Percentiles rank a stretch among this genome's conserved stretches.
phyloP scores from a whole-genome alignment of 2,113 vertebrate genomes.

The Nicator chloris region DNA sequence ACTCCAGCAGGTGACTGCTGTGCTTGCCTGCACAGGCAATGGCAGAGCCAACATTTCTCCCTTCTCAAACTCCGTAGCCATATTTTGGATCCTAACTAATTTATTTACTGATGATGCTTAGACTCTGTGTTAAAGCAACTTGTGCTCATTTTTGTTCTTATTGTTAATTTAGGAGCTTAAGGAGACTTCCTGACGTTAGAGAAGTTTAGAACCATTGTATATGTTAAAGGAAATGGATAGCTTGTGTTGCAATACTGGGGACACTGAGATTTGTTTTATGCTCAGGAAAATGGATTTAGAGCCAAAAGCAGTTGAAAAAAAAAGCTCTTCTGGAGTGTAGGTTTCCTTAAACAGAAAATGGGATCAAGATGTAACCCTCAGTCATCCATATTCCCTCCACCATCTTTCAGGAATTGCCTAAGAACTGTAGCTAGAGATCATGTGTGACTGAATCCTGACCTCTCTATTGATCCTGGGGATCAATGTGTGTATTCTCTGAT shows the following conservation, averaged over 20 bases:
- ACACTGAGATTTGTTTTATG: background rate
- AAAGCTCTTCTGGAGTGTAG: background rate
- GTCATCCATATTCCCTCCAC: background rate
- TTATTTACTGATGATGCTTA: background rate
- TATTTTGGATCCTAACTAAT: background rate
- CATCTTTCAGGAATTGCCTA: background rate
- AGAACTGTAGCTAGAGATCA: background rate
- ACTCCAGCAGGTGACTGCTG: background rate
- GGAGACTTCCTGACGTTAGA: background rate
- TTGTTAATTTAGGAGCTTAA: background rate
- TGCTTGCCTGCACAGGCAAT: background rate
- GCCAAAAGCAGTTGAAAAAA: background rate
- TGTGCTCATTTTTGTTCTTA: background rate
- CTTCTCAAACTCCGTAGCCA: background rate
- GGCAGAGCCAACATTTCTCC: background rate
- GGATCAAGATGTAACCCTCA: background rate
- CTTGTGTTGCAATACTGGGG: background rate
- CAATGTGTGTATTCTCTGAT: background rate
- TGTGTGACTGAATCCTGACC: slow-evolving; percentile 8
- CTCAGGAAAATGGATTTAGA: background rate
- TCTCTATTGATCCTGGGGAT: background rate
- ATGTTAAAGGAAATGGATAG: background rate
- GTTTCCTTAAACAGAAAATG: background rate
- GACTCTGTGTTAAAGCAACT: background rate
- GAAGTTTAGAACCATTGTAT: background rate